These are phyloP conservation scores for Pocillopora grandis DNA, from an alignment of 92 coral and sea anemone species.

Conservation along the genomic window DNA sequence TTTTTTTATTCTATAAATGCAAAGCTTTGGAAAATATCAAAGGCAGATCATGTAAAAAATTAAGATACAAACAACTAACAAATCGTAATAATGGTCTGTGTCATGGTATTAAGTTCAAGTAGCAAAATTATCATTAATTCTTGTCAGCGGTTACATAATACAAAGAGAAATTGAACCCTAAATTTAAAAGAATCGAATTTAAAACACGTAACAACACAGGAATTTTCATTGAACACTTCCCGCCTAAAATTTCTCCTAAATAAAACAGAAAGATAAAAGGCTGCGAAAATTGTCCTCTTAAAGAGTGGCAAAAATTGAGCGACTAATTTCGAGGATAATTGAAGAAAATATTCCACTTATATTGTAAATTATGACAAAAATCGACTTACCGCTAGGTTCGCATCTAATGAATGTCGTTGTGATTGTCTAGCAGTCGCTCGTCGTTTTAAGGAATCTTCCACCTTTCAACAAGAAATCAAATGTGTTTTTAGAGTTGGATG, in stretches of 20 bases:
- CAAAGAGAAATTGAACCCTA: not conserved
- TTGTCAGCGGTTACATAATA: not conserved
- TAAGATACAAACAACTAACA: not conserved
- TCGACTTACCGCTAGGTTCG: slow-evolving; percentile 86
- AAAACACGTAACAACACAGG: slow-evolving; percentile 25
- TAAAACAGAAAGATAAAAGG: not conserved
- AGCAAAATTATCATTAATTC: not conserved
- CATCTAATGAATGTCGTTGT: slow-evolving; percentile 83
- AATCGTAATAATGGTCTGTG: not conserved
- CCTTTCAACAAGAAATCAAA: slow-evolving; percentile 56
- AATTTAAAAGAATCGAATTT: not conserved
- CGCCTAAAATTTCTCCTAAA: not conserved
- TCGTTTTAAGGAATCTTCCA: slow-evolving; percentile 77
- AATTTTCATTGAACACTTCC: slow-evolving; percentile 15
- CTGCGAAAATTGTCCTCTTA: not conserved
- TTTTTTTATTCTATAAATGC: too few species aligned
- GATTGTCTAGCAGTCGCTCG: slow-evolving; percentile 58
- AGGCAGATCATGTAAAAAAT: not conserved
- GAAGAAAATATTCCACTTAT: not conserved
- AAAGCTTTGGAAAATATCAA: not conserved
- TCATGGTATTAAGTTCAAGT: not conserved
- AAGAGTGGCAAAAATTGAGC: not conserved
- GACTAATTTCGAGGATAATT: not conserved
- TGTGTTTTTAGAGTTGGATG: not conserved
- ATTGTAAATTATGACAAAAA: slow-evolving; percentile 10